Conservation (phyloP, 2,113 vertebrate species). For the Lagopus muta region DNA sequence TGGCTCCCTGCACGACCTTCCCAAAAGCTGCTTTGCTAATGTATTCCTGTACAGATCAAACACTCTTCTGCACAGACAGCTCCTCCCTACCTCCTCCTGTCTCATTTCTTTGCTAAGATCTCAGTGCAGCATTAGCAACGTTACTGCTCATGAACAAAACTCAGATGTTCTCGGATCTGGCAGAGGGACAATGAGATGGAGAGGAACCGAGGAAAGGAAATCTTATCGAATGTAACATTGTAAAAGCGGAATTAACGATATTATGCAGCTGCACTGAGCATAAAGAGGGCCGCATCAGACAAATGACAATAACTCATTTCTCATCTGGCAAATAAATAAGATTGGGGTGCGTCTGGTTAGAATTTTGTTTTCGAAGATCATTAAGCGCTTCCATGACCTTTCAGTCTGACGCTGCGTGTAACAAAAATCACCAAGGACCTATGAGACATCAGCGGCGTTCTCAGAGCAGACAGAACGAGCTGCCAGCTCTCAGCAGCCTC, state of each 20-base stretch:
- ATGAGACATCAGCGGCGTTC: not conserved
- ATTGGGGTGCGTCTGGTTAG: not conserved
- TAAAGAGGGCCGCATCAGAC: not conserved
- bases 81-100: not conserved
- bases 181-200: not conserved
- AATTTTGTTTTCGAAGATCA: not conserved
- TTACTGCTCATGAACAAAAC: not conserved
- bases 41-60: not conserved
- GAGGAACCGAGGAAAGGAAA: not conserved
- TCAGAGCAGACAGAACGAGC: not conserved
- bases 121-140: not conserved
- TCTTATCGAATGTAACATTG: not conserved
- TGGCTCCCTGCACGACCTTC: not conserved
- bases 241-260: not conserved
- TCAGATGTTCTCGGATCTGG: not conserved
- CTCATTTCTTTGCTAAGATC: not conserved
- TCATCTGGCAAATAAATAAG: not conserved
- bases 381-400: not conserved
- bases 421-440: not conserved
- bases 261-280: not conserved
- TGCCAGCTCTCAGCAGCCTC: constrained; percentile 4
- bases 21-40: not conserved
- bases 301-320: not conserved
- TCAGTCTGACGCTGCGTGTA: not conserved
- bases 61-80: not conserved